Base-by-base conservation (phyloP, 2,888 invertebrate species). In the Atrina japonica region DNA sequence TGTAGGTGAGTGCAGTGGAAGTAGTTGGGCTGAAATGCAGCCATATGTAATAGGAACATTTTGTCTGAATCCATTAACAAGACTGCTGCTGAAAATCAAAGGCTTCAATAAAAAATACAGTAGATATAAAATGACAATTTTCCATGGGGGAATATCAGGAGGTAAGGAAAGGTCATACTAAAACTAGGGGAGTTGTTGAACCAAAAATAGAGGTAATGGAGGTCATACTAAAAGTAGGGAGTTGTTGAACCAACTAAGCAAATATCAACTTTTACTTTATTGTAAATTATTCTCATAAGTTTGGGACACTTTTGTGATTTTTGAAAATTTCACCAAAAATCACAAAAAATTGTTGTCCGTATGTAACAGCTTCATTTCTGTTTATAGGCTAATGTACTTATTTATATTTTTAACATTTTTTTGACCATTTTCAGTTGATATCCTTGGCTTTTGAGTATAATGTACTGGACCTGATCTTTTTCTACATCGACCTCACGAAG, bases 61-160 rank as follows among this genome's bases (percentile, higher is more conserved):
- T 80, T 95, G 96, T 87, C 94, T 98, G 81, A 94, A 95, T 90
- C 99, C 99, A 7, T 94, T 97, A 1, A 96, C 96, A 0, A 92
- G n/a, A n/a, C n/a, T n/a, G n/a, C n/a, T n/a, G n/a, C n/a, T n/a
- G n/a, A n/a, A n/a, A n/a, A n/a, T n/a, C n/a, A n/a, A n/a, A n/a
- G n/a, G n/a, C 94, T 63, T 95, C 95, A 0, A 97, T 97, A 35
- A 94, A 95, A 88, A 98, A 98, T 90, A 95, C 98, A 92, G 93
- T 98, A 1, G 97, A 98, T 84, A 91, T 99, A 30, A 93, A 97
- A 81, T 99, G 98, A 89, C 93, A 99, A n/a, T 96, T 97, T 3
- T 96, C 98, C 0, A 95, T 98, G 94, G 99, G 98, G 16, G 99
- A 98, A 89, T 99, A 98, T 89, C 99, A 99, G 90, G 98, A 98